Percentiles rank a stretch among this genome's conserved stretches.
Conservation (phyloP, 2,113 vertebrate species). For the Labeo catla region DNA sequence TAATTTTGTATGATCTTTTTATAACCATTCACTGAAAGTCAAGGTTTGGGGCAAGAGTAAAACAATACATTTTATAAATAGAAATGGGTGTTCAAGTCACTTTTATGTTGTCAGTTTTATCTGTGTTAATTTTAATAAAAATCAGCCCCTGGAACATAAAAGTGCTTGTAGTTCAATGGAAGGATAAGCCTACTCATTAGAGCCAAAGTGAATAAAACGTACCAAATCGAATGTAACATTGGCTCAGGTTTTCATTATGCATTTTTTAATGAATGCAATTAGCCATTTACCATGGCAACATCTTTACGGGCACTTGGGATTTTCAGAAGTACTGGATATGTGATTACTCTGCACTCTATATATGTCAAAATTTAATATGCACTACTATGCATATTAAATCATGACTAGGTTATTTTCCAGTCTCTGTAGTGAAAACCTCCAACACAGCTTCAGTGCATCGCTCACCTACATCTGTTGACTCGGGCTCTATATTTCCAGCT, state of each 20-base stretch:
- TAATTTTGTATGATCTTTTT: too few species aligned
- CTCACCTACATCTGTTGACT: slow-evolving; percentile 26
- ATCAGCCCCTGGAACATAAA: neutral
- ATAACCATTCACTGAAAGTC: too few species aligned
- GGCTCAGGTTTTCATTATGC: slow-evolving; percentile 11
- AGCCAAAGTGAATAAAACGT: neutral
- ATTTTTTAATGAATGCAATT: slow-evolving; percentile 18
- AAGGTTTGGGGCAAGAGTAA: too few species aligned
- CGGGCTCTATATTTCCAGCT: slow-evolving; percentile 34
- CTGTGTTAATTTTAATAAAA: neutral
- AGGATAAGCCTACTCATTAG: neutral
- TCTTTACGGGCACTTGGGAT: neutral
- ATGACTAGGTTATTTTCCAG: slow-evolving; percentile 11
- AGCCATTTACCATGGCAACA: slow-evolving; percentile 25
- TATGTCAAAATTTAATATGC: neutral
- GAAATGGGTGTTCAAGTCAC: too few species aligned
- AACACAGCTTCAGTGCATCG: slow-evolving; percentile 11
- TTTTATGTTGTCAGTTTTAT: too few species aligned
- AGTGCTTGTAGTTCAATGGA: neutral
- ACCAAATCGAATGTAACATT: neutral
- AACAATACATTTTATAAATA: too few species aligned
- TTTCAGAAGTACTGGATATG: neutral
- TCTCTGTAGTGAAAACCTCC: neutral
- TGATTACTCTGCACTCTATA: slow-evolving; percentile 26
- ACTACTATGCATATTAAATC: slow-evolving; percentile 18